Evolutionary conservation across 2,797 vertebrate species (phyloP).

Genomic region (Coluber constrictor): DNA sequence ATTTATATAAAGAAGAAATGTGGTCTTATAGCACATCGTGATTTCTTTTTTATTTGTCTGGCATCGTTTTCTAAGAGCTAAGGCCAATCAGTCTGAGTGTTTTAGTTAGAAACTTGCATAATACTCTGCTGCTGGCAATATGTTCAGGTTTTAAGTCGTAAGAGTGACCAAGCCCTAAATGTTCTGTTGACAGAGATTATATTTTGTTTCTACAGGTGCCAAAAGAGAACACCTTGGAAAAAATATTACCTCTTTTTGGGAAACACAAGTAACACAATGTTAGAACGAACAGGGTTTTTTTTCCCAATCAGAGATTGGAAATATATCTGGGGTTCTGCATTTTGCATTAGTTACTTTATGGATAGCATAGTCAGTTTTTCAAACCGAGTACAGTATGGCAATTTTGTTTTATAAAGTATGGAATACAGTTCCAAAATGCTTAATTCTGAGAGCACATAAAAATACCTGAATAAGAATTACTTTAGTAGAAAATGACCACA

Average conservation of each 20-base stretch:
- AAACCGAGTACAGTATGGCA: not conserved
- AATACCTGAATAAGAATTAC: not conserved
- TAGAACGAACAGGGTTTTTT: not conserved
- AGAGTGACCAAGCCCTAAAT: not conserved
- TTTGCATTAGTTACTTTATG: not conserved
- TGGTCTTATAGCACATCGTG: not conserved
- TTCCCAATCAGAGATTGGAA: not conserved
- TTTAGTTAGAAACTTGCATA: not conserved
- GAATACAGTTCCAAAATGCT: not conserved
- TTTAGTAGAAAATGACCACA: not conserved
- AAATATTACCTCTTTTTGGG: not conserved
- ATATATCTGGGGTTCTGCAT: not conserved
- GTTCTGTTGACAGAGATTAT: not conserved
- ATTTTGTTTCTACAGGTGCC: constrained; percentile 18
- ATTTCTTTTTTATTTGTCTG: not conserved
- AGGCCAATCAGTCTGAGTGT: not conserved
- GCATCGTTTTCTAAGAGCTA: not conserved
- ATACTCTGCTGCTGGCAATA: not conserved
- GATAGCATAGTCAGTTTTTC: not conserved
- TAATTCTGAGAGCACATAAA: not conserved
- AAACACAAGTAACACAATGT: not conserved
- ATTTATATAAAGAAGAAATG: not conserved
- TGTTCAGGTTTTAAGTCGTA: not conserved
- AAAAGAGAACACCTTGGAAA: not conserved
- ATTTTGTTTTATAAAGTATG: not conserved